phyloP scores from a whole-genome alignment of 2,113 vertebrate genomes.

The Callipepla squamata region DNA sequence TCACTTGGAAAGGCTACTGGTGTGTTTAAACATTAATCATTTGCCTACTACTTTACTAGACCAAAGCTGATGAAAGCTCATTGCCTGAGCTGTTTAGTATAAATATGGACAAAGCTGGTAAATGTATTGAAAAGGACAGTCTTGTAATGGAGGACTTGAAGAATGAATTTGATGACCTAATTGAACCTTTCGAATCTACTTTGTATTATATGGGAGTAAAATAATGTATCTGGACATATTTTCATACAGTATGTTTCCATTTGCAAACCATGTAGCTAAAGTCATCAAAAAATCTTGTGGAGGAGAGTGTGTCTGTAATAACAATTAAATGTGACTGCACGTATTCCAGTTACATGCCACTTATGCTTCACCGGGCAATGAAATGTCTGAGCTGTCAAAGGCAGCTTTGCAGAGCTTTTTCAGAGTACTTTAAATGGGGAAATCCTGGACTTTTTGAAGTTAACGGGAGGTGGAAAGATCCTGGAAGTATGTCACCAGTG shows the following conservation, averaged over 20 bases:
- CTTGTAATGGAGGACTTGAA: not conserved
- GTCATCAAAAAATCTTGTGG: not conserved
- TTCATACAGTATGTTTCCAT: not conserved
- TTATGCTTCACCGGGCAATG: not conserved
- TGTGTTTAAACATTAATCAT: not conserved
- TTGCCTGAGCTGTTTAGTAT: conserved; percentile 12
- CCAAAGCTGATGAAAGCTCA: not conserved
- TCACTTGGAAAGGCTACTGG: not conserved
- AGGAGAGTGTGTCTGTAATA: not conserved
- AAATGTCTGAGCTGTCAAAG: not conserved
- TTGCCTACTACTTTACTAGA: not conserved
- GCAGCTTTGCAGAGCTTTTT: not conserved
- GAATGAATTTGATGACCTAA: conserved; percentile 4
- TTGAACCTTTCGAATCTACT: conserved; percentile 12
- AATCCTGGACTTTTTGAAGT: not conserved
- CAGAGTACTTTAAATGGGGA: not conserved
- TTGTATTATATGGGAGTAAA: not conserved
- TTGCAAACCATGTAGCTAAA: not conserved
- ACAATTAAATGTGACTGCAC: not conserved
- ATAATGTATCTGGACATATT: not conserved
- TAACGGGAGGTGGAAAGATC: not conserved
- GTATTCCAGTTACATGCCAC: not conserved
- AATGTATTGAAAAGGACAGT: conserved; percentile 16
- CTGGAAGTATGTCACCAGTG: not conserved
- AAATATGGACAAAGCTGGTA: conserved; percentile 2